Conservation (phyloP, 2,888 invertebrate genomes). For the Microctonus hyperodae region DNA sequence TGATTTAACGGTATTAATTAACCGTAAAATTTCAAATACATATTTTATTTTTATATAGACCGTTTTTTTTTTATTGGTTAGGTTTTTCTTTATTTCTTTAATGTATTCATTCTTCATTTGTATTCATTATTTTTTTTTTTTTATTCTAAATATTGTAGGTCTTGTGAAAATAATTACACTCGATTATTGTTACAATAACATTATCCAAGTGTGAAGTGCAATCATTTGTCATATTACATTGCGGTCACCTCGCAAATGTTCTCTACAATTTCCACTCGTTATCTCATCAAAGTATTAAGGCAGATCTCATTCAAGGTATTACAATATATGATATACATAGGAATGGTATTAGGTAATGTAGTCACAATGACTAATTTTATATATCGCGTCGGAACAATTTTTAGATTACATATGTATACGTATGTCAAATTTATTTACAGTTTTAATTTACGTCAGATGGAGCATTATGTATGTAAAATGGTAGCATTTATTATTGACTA, state of each 20-base stretch:
- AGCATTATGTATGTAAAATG: constrained; percentile 30
- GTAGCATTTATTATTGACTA: constrained; percentile 31
- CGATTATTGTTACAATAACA: background rate
- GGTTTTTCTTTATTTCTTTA: background rate
- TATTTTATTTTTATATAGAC: constrained; percentile 36
- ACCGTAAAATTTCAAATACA: constrained; percentile 16
- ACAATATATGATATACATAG: constrained; percentile 37
- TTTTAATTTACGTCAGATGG: constrained; percentile 38
- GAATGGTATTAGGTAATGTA: constrained; percentile 40
- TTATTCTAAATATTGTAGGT: background rate
- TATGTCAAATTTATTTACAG: constrained; percentile 49
- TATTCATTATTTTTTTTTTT: background rate
- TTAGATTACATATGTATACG: constrained; percentile 33
- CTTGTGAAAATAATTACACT: background rate
- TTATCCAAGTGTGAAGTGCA: constrained; percentile 9
- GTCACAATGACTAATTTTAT: constrained; percentile 37
- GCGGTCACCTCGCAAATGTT: constrained; percentile 3
- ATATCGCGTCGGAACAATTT: constrained; percentile 38
- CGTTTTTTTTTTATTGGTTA: constrained; percentile 26
- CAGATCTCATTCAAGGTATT: constrained; percentile 35
- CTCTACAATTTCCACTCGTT: constrained; percentile 6
- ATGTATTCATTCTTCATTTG: background rate
- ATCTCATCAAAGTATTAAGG: constrained; percentile 41
- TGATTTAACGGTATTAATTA: constrained; percentile 2
- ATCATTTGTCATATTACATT: background rate